Percentiles rank a stretch among this genome's conserved stretches.
Evolutionary conservation across 2,113 vertebrate species (phyloP).

Genomic region (Mola mola): DNA sequence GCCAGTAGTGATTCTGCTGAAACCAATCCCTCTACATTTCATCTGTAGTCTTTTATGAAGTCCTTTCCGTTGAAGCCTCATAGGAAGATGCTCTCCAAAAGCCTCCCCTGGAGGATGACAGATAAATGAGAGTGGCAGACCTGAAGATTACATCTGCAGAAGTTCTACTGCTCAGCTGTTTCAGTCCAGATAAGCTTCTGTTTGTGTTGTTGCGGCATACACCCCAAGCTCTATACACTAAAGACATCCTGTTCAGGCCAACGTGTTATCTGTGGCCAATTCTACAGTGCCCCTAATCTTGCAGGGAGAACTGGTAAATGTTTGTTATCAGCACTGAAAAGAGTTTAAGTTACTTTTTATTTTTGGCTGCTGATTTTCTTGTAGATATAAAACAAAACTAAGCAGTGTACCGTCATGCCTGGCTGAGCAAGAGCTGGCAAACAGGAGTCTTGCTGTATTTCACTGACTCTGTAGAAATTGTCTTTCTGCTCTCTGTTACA

Average conservation of each 20-base stretch:
- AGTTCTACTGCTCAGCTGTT: constrained; percentile 9
- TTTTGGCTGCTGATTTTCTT: constrained; percentile 16
- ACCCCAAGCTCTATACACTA: constrained; percentile 3
- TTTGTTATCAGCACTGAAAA: constrained; percentile 11
- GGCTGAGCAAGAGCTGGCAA: constrained; percentile 36
- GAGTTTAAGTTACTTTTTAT: not conserved
- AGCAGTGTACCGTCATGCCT: constrained; percentile 38
- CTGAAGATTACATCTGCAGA: constrained; percentile 65
- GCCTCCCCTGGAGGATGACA: constrained; percentile 55
- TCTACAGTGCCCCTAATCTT: not conserved
- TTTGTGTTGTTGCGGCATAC: constrained; percentile 4
- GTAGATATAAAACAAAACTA: constrained; percentile 22
- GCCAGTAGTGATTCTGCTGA: constrained; percentile 61
- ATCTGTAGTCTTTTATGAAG: constrained; percentile 55
- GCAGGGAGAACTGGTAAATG: not conserved
- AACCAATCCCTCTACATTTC: constrained; percentile 66
- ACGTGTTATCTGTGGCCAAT: not conserved
- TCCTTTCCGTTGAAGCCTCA: constrained; percentile 57
- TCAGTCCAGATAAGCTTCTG: constrained; percentile 9
- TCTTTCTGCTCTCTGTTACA: constrained; percentile 61
- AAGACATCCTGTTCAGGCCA: constrained; percentile 4
- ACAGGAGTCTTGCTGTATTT: constrained; percentile 55
- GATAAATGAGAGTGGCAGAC: constrained; percentile 64
- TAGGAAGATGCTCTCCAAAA: constrained; percentile 48
- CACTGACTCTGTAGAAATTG: constrained; percentile 42